phyloP scores from a whole-genome alignment of 2,888 invertebrate species.

The Lepidochrysops patricia region DNA sequence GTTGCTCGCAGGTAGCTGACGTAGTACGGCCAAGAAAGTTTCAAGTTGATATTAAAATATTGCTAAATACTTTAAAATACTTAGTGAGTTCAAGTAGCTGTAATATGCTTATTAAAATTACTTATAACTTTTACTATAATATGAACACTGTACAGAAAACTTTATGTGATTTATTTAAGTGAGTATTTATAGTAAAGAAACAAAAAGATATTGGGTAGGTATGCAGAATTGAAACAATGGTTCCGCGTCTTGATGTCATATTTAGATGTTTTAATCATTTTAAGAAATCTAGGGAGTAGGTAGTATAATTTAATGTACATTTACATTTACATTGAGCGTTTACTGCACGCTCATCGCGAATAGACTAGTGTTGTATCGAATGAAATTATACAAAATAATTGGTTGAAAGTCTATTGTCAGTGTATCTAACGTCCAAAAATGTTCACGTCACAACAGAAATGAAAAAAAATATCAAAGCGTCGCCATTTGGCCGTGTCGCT shows the following conservation, averaged over 20 bases:
- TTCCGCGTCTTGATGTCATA: too few species aligned
- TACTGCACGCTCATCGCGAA: background rate
- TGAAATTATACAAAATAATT: background rate
- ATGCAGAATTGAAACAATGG: too few species aligned
- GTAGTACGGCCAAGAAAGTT: background rate
- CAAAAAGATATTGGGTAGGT: too few species aligned
- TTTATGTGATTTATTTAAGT: too few species aligned
- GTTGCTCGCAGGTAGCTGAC: constrained; percentile 17
- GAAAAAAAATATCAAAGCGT: constrained; percentile 22
- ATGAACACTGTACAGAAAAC: too few species aligned
- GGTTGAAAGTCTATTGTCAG: background rate
- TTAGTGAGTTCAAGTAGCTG: background rate
- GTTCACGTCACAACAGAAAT: background rate
- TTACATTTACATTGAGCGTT: background rate
- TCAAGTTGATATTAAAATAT: constrained; percentile 12
- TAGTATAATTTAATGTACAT: too few species aligned
- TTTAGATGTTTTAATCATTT: too few species aligned
- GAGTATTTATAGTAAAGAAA: too few species aligned
- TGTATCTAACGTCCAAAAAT: background rate
- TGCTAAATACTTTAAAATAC: constrained; percentile 1
- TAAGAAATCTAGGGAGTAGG: too few species aligned
- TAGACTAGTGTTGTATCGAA: background rate
- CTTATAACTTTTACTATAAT: background rate
- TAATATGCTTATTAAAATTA: background rate
- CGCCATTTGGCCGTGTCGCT: constrained; percentile 32